Evolutionary conservation across 2,888 invertebrate species (phyloP).

Genomic region (Agrochola circellaris): DNA sequence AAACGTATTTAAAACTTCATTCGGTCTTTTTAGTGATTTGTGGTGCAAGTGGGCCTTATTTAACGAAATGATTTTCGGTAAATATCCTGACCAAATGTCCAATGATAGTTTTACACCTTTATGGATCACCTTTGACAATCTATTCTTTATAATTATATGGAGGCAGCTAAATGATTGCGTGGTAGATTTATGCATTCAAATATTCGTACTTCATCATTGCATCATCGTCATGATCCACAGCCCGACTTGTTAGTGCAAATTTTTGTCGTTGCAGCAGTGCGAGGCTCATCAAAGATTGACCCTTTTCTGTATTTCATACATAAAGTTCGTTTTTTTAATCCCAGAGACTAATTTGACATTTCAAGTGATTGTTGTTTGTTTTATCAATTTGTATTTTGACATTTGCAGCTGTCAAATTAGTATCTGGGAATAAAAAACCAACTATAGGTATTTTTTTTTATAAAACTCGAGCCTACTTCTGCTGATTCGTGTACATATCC

Average conservation of each 20-base stretch:
- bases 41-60: not conserved
- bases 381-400: too few relatives aligned
- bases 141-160: not conserved
- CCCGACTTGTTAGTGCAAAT: not conserved
- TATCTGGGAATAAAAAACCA: too few relatives aligned
- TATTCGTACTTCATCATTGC: not conserved
- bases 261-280: not conserved
- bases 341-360: too few relatives aligned
- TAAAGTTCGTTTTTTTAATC: too few relatives aligned
- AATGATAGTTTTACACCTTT: not conserved
- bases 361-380: too few relatives aligned
- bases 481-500: not conserved
- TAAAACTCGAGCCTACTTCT: not conserved
- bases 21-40: too few relatives aligned
- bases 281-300: not conserved
- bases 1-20: too few relatives aligned
- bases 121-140: not conserved
- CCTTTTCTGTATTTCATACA: not conserved
- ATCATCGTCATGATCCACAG: not conserved
- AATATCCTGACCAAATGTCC: not conserved
- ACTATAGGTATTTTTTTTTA: too few relatives aligned
- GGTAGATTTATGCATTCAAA: not conserved
- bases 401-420: too few relatives aligned
- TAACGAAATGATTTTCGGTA: not conserved
- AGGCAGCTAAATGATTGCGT: not conserved